Base-by-base conservation (phyloP, 2,797 vertebrate genomes). In the Aldrovandia affinis region DNA sequence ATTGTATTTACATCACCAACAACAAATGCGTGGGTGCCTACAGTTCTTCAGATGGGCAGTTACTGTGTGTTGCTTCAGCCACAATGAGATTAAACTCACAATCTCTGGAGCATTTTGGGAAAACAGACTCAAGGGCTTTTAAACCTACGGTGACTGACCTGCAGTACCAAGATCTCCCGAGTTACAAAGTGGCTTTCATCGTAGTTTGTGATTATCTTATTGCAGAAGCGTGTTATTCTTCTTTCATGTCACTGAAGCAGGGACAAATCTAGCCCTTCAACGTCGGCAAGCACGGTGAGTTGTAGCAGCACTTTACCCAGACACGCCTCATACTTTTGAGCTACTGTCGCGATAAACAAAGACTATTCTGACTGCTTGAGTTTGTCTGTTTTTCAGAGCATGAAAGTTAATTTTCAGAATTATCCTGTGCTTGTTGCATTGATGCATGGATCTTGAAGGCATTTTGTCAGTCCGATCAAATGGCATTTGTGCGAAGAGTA, bases 401-500 rank as follows among this genome's bases (percentile, higher is more conserved):
- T 77, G 39, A 47, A 77, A 77, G 22, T 44, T 77, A 39, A n/a
- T 77, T 77, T 77, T 47, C 73, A 47, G 7, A 12, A 77, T 39
- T 20, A 8, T n/a, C 47, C 42, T n/a, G 22, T 14, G 42, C 22
- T 47, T 7, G 28, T 39, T 70, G 68, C 33, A 70, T 70, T 77
- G 42, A 77, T 47, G 42, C n/a, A n/a, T n/a, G n/a, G n/a, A n/a
- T 47, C 22, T 77, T 77, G 39, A 47, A 47, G 44, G 39, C 7
- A 42, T 77, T 77, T 14, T 77, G 68, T 77, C 73, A 77, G 73
- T 47, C 42, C 47, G 73, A 77, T 39, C 42, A 47, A 42, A 57
- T 20, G 18, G 20, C 42, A 77, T 47, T n/a, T 77, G 73, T n/a
- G 39, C 73, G 22, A 77, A 77, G 73, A 44, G 22, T 25, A 42